Conservation (phyloP, 2,113 vertebrate species). For the Tragelaphus strepsiceros region DNA sequence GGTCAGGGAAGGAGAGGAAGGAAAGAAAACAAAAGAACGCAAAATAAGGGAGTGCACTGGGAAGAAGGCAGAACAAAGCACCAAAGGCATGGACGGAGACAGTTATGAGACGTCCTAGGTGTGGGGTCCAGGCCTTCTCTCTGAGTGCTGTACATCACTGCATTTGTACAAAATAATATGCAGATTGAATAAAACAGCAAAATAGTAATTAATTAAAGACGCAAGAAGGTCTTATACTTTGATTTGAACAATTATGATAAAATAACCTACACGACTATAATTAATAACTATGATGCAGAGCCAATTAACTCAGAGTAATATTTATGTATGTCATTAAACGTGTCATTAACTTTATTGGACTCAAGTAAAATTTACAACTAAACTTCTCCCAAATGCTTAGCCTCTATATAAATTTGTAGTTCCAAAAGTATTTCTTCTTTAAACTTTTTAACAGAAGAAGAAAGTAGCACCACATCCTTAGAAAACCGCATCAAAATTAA, state of each 20-base stretch:
- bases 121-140: background rate
- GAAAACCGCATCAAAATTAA: background rate
- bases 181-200: background rate
- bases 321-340: background rate
- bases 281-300: constrained; percentile 10
- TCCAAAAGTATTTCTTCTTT: background rate
- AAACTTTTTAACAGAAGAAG: background rate
- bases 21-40: background rate
- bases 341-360: background rate
- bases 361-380: constrained; percentile 28
- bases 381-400: background rate
- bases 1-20: background rate
- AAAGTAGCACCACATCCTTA: background rate
- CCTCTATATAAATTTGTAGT: background rate
- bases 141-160: background rate
- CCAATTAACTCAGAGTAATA: background rate
- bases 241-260: background rate
- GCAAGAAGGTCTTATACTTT: background rate
- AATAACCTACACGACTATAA: background rate
- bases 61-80: background rate
- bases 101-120: background rate
- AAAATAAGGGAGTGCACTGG: background rate
- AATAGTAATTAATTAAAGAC: background rate
- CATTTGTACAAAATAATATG: background rate
- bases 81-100: background rate